Percentiles rank a stretch among this genome's conserved stretches.
Evolutionary conservation across 2,797 vertebrate genomes (phyloP).

Genomic region (Syngnathus acus): DNA sequence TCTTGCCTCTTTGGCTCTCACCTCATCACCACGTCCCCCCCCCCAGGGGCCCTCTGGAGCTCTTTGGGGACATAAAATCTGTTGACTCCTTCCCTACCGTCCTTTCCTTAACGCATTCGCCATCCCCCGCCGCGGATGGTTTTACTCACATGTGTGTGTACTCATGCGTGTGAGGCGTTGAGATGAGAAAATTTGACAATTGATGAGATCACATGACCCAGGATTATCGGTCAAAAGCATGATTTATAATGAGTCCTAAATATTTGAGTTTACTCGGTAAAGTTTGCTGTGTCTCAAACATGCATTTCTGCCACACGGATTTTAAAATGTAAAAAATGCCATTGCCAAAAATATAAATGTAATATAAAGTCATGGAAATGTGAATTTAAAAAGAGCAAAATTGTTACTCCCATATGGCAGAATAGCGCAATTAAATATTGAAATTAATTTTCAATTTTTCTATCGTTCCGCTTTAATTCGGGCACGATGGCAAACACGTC

Average conservation of each 20-base stretch:
- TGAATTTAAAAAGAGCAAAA: neutral
- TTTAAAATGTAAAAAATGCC: neutral
- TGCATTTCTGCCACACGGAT: neutral
- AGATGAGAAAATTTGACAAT: neutral
- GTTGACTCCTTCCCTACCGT: conserved; percentile 66
- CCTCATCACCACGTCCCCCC: conserved; percentile 45
- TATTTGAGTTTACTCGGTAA: neutral
- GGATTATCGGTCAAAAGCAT: neutral
- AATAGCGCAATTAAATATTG: neutral
- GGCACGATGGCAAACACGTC: neutral
- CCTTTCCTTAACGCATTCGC: conserved; percentile 55
- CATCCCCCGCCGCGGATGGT: conserved; percentile 53
- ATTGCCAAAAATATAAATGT: neutral
- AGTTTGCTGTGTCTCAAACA: neutral
- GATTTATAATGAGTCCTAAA: neutral
- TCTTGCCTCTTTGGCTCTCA: conserved; percentile 46
- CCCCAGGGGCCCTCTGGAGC: conserved; percentile 53
- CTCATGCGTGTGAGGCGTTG: neutral
- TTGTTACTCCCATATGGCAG: neutral
- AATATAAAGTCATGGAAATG: too few species aligned
- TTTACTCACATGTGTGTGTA: conserved; percentile 3
- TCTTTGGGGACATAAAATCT: conserved; percentile 67
- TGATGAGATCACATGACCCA: neutral
- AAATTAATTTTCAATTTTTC: neutral
- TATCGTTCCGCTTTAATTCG: neutral